A percentile compares a stretch with the other conserved stretches of the same genome.
These are phyloP conservation scores for Cyrtonyx montezumae DNA, from an alignment of 2,113 vertebrate genomes.

Conservation along the genomic window DNA sequence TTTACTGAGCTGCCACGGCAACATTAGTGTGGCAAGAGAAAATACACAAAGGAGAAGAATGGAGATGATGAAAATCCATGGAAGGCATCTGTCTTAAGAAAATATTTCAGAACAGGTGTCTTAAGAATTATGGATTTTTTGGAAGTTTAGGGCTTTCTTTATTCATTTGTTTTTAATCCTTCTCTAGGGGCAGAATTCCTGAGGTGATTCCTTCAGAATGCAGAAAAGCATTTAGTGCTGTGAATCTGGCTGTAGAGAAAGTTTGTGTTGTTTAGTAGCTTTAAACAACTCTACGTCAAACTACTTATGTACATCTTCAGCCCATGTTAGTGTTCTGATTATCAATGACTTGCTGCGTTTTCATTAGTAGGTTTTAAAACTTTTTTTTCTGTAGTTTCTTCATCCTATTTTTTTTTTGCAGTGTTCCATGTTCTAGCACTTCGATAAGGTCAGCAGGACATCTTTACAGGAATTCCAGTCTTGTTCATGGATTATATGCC, in stretches of 20 bases:
- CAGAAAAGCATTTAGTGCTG: background rate
- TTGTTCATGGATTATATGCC: background rate
- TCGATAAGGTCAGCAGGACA: background rate
- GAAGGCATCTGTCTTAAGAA: conserved; percentile 23
- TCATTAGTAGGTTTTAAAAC: background rate
- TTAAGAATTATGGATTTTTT: conserved; percentile 26
- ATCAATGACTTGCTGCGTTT: background rate
- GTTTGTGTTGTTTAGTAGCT: background rate
- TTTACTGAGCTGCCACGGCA: conserved; percentile 38
- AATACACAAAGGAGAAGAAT: conserved; percentile 2
- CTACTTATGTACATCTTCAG: background rate
- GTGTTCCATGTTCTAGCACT: background rate
- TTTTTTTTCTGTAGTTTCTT: background rate
- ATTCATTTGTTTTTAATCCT: conserved; percentile 42
- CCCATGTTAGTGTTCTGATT: background rate
- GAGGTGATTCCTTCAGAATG: background rate
- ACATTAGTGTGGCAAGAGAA: conserved; percentile 20
- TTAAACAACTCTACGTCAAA: background rate
- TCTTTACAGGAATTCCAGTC: background rate
- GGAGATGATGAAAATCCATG: background rate
- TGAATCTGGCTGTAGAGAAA: background rate
- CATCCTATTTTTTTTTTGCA: background rate
- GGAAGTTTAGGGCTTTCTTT: background rate
- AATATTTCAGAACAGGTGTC: conserved; percentile 7
- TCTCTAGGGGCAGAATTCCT: conserved; percentile 1